These are phyloP conservation scores for Trilocha varians DNA, from an alignment of 2,888 invertebrate species.

Conservation along the genomic window DNA sequence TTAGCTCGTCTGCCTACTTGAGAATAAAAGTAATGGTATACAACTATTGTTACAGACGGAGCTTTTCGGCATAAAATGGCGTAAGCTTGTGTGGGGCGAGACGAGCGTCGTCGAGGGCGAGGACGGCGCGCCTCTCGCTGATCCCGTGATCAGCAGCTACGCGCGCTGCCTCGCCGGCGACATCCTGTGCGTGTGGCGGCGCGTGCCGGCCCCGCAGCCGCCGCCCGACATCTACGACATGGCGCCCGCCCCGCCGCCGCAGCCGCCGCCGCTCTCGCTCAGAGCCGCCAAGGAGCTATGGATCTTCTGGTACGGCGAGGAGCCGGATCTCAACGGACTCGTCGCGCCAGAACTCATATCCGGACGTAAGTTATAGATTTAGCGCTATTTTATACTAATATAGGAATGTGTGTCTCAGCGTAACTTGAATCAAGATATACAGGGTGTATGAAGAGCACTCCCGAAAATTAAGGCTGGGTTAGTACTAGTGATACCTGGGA, in stretches of 20 bases:
- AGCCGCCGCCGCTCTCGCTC: conserved; percentile 82
- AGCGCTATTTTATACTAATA: not conserved
- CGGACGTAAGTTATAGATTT: conserved; percentile 79
- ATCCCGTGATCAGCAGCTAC: conserved; percentile 92
- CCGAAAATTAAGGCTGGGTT: no score
- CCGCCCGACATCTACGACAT: conserved; percentile 49
- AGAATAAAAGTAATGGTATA: no score
- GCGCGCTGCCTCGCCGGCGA: conserved; percentile 93
- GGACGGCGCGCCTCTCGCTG: conserved; percentile 82
- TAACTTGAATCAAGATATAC: no score
- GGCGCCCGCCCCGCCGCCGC: conserved; percentile 56
- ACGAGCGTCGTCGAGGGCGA: conserved; percentile 58
- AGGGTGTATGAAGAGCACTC: no score
- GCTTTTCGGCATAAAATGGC: conserved; percentile 99
- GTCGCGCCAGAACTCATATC: conserved; percentile 88
- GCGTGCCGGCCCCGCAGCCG: conserved; percentile 77
- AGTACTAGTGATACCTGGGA: no score
- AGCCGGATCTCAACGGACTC: conserved; percentile 89
- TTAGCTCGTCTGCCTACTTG: no score
- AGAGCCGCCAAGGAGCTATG: conserved; percentile 96
- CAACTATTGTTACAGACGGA: conserved; percentile 90
- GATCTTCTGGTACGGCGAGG: conserved; percentile 99
- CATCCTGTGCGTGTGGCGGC: conserved; percentile 98
- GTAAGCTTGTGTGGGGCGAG: conserved; percentile 92
- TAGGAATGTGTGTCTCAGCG: no score